Evolutionary conservation across 1,140 invertebrate species (phyloP).

Genomic region (Musca domestica): DNA sequence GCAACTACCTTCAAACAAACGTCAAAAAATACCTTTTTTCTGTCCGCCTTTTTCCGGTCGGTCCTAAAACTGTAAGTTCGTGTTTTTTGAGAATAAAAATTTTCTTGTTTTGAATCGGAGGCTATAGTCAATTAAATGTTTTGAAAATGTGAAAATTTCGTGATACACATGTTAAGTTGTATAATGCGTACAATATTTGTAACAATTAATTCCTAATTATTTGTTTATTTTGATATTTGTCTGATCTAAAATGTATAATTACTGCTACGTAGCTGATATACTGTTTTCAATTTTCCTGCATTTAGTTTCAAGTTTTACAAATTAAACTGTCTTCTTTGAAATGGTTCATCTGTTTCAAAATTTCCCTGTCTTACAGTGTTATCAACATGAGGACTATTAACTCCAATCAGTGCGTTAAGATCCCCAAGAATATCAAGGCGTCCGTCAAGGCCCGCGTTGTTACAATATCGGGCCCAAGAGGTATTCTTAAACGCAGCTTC

Average conservation of each 20-base stretch:
- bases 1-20: conserved; percentile 15
- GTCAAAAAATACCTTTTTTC: conserved; percentile 42
- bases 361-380: conserved; percentile 27
- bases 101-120: conserved; percentile 35
- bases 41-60: conserved; percentile 46
- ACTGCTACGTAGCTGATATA: background rate
- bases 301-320: too few species aligned
- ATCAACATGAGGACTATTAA: conserved; percentile 89
- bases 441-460: conserved; percentile 86
- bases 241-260: background rate
- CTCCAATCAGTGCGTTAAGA: conserved; percentile 89
- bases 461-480: conserved; percentile 93
- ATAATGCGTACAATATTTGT: background rate
- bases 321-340: too few species aligned
- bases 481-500: conserved; percentile 84
- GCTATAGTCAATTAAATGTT: conserved; percentile 17
- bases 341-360: too few species aligned
- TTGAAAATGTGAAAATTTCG: background rate
- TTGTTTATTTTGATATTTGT: background rate
- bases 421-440: conserved; percentile 83
- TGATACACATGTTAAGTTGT: background rate
- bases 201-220: too few species aligned
- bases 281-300: too few species aligned
- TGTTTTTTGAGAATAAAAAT: conserved; percentile 31
- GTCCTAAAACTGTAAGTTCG: conserved; percentile 44